phyloP scores from a whole-genome alignment of 2,888 invertebrate genomes.

The Torymus aiolomorphi region DNA sequence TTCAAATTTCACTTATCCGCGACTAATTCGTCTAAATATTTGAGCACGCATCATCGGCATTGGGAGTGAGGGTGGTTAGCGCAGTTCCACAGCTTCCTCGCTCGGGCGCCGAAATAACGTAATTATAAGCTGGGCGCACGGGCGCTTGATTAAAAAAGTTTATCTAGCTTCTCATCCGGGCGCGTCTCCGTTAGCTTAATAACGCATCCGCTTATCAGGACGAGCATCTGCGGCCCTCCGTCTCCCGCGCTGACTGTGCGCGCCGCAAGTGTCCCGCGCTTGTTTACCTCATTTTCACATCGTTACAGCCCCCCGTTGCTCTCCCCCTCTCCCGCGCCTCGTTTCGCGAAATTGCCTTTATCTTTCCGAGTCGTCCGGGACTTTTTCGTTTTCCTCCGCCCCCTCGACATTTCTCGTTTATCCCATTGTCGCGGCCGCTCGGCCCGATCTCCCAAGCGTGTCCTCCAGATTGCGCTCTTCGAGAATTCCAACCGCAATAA shows the following conservation, averaged over 20 bases:
- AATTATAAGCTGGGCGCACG: constrained; percentile 26
- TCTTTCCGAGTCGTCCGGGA: constrained; percentile 10
- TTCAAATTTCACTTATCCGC: no score
- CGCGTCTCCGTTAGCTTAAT: constrained; percentile 20
- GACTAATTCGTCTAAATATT: no score
- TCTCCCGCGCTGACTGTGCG: not conserved
- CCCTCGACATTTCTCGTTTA: no score
- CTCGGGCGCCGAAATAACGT: not conserved
- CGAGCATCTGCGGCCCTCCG: constrained; percentile 23
- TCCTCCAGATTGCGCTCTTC: constrained; percentile 39
- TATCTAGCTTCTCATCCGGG: constrained; percentile 31
- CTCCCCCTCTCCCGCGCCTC: not conserved
- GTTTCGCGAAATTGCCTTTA: constrained; percentile 47
- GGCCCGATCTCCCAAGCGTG: not conserved
- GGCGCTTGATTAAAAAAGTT: constrained; percentile 49
- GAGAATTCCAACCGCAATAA: constrained; percentile 35
- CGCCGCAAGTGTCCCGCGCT: not conserved
- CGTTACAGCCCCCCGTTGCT: constrained; percentile 13
- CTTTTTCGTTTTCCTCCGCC: not conserved
- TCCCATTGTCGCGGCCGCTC: no score
- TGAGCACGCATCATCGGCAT: not conserved
- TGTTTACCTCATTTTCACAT: constrained; percentile 52
- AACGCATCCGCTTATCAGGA: constrained; percentile 30
- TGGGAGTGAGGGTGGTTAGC: no score
- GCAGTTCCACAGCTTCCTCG: not conserved